A percentile compares a stretch with the other conserved stretches of the same genome.
Evolutionary conservation across 2,797 vertebrate species (phyloP).

Genomic region (Poecile montanus): DNA sequence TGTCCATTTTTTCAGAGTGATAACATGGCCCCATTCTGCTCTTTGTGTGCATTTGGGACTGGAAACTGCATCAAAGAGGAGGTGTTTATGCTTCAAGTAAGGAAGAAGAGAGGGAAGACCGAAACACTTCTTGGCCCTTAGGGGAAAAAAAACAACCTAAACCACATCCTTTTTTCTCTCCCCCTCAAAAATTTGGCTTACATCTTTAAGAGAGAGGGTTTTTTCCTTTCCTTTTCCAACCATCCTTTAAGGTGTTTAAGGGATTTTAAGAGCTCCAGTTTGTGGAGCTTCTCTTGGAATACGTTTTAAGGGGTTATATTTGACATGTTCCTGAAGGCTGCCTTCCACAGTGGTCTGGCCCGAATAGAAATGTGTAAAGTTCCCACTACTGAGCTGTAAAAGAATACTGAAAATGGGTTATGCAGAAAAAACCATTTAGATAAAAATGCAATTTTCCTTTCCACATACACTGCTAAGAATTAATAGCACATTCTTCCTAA

Average conservation of each 20-base stretch:
- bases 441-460: conserved; percentile 78
- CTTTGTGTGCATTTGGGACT: background rate
- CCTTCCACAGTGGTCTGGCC: conserved; percentile 25
- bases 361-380: conserved; percentile 47
- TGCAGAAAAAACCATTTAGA: conserved; percentile 76
- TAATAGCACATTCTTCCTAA: conserved; percentile 76
- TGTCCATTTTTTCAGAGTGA: background rate
- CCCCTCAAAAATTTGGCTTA: background rate
- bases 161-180: background rate
- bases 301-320: conserved; percentile 20
- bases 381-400: conserved; percentile 68
- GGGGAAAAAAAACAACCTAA: background rate
- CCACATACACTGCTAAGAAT: conserved; percentile 70
- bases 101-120: background rate
- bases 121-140: background rate
- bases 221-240: background rate
- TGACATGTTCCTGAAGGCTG: conserved; percentile 9
- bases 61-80: background rate
- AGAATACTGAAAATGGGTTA: conserved; percentile 73
- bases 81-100: background rate
- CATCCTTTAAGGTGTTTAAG: background rate
- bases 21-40: background rate
- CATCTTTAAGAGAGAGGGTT: background rate
- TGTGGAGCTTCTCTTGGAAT: conserved; percentile 22
- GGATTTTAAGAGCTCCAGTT: background rate